These are phyloP conservation scores for Neosilurus hyrtlii DNA, from an alignment of 2,797 vertebrate genomes.

Conservation along the genomic window DNA sequence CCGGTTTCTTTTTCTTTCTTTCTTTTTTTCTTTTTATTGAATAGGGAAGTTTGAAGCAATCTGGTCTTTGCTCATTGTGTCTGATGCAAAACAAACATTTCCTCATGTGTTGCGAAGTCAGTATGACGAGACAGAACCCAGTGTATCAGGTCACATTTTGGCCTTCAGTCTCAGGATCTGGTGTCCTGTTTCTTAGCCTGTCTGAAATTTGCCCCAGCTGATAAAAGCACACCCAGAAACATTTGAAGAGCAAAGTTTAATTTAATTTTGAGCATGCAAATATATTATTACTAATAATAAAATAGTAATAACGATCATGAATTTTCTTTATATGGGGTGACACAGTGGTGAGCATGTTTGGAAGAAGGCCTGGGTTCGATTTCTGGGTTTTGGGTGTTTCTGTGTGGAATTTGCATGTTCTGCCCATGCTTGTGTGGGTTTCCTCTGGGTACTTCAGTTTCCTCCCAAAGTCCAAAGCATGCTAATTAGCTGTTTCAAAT, in stretches of 20 bases:
- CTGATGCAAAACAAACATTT: constrained; percentile 31
- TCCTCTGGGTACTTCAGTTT: no score
- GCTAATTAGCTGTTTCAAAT: no score
- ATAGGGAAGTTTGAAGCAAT: constrained; percentile 31
- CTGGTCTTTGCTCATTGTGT: constrained; percentile 27
- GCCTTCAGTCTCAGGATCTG: neutral
- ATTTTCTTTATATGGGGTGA: no score
- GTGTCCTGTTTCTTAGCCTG: neutral
- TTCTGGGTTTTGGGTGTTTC: no score
- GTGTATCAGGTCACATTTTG: constrained; percentile 2
- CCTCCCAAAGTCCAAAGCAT: no score
- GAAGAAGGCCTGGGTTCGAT: no score
- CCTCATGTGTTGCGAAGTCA: constrained; percentile 61
- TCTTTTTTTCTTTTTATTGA: neutral
- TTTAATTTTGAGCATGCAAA: neutral
- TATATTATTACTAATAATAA: neutral
- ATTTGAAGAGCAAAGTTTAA: no score
- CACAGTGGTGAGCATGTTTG: no score
- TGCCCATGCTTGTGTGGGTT: no score
- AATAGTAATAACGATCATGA: neutral
- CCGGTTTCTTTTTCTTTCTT: neutral
- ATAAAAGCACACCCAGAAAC: no score
- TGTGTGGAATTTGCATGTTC: no score
- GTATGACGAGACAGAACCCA: constrained; percentile 69
- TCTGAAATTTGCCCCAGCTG: neutral